A percentile compares a stretch with the other conserved stretches of the same genome.
phyloP scores from a whole-genome alignment of 2,113 vertebrate species.

The Piprites chloris region DNA sequence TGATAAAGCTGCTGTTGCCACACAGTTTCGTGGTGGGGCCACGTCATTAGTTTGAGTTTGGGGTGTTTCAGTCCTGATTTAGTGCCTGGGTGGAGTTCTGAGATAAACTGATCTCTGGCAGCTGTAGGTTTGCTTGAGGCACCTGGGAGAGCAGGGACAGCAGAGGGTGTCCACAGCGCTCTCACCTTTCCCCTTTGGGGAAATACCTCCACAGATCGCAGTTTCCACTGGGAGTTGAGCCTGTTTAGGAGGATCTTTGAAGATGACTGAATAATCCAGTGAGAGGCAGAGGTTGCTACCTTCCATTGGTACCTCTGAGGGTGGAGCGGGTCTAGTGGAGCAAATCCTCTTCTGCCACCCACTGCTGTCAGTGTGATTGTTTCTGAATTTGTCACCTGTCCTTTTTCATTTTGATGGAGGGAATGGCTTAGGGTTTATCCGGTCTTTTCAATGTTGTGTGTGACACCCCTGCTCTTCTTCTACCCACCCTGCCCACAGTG shows the following conservation, averaged over 20 bases:
- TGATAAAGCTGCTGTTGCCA: background rate
- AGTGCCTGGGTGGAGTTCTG: background rate
- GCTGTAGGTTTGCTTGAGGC: background rate
- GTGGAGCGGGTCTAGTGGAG: background rate
- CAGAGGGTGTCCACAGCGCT: accelerated
- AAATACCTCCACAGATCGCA: accelerated
- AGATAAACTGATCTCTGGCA: accelerated
- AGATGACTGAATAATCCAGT: background rate
- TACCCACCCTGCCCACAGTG: background rate
- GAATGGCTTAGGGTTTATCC: background rate
- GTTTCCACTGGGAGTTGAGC: background rate
- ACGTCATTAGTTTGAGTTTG: background rate
- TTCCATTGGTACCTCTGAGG: background rate
- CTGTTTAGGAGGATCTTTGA: background rate
- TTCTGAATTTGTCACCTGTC: background rate
- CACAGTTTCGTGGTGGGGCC: accelerated
- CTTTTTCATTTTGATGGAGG: background rate
- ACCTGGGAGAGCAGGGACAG: accelerated
- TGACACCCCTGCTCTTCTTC: background rate
- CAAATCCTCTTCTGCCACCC: background rate
- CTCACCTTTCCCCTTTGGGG: accelerated
- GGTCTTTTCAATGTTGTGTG: background rate
- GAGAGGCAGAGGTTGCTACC: background rate
- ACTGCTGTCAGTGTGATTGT: background rate
- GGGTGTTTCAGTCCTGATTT: background rate